Base-by-base conservation (phyloP, 2,113 vertebrate species). In the Casuarius casuarius region DNA sequence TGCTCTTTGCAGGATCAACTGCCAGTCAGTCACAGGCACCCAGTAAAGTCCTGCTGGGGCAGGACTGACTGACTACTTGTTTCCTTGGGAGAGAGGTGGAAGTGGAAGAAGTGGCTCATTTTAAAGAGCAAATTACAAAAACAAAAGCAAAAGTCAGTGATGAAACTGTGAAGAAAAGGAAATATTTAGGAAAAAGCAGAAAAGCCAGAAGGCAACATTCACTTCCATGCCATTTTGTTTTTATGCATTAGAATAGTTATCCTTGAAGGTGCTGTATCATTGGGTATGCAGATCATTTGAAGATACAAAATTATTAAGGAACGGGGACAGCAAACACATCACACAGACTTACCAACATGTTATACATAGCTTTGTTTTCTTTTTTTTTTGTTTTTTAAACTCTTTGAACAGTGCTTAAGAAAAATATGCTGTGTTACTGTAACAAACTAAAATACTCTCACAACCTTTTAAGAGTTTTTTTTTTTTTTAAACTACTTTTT, bases 331-430 rank as follows among this genome's bases (percentile, higher is more conserved):
- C 90, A 93, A 29, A 1, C 84, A 97, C 97, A 91, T 84, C 83
- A 95, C 84, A 79, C 84, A 91, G 94, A 97, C 73, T 70, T 79
- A 84, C 2, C 52, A 84, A 97, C 94, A 89, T 17, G 11, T 44
- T 81, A 68, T 74, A 91, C 0, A 0, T 62, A 95, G 35, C 40
- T 86, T 94, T 66, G 72, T 23, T 72, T 75, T 46, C 65, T 71
- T 46, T 31, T 26, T 56, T 17, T 6, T 38, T 52, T 52, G 51
- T 25, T 33, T 52, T 72, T 59, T 63, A 22, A 10, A 1, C 3
- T 87, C 91, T 97, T 94, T 78, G 80, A 93, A 95, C 9, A 82
- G 89, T 91, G 92, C 92, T 83, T 97, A 97, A 94, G 92, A 97
- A 66, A 94, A 95, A 97, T 92, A 95, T 82, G 73, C 80, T 92